Evolutionary conservation across 2,888 invertebrate genomes (phyloP), one percentile per base, ranked within the genome.

Genomic region (Cephus sareptanus): DNA sequence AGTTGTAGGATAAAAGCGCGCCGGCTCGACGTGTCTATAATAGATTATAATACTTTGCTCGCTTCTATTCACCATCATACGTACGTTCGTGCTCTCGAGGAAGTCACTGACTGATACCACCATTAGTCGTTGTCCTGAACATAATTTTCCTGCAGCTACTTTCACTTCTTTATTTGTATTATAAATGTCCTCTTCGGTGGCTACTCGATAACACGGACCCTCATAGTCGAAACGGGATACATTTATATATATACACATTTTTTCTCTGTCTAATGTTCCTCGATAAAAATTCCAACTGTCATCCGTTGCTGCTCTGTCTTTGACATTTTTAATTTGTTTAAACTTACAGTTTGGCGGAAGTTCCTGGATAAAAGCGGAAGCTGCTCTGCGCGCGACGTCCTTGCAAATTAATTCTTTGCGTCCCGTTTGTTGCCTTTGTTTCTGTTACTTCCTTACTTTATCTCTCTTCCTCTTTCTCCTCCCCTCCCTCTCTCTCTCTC

Each of bases 291-390:
- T 56, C 56, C 56, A 56, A 56, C 56, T 56, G 23, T 56, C 56
- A 56, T 56, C 56, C 56, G 56, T 56, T 56, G 56, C 56, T 56
- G 56, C 56, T 56, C 56, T 56, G 56, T 56, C 88, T 83, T 87
- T 89, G 90, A 91, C 85, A 88, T 87, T 91, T 91, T 91, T 91
- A 91, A 91, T 91, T 90, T 91, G 88, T 91, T 91, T 91, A 84
- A 91, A 90, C 90, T 91, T 91, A 90, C 91, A 91, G 91, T 91
- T 89, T 89, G 87, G 87, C 86, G 88, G 90, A 87, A 89, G 88
- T 87, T 89, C 85, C 89, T 87, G 87, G 56, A 56, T 56, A 56
- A 9, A 56, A 23, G 23, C 56, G 23, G 56, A 56, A 56, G 56
- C 56, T 56, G 56, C 56, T 56, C 56, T 56, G 56, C 23, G 56